Conservation (phyloP, 2,113 vertebrate genomes). For the Indri indri region DNA sequence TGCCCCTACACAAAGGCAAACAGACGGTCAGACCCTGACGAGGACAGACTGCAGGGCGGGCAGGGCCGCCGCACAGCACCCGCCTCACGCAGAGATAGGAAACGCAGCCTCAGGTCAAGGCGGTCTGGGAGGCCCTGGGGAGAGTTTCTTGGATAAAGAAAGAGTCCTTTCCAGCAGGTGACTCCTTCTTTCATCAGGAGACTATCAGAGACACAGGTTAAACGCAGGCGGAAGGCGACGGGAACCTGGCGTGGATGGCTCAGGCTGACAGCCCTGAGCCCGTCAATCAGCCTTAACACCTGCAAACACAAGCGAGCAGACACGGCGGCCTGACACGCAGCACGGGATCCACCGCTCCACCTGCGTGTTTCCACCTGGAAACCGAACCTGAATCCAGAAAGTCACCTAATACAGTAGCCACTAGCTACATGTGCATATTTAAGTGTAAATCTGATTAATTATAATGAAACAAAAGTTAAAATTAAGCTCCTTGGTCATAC, state of each 20-base stretch:
- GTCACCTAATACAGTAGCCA: neutral
- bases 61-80: neutral
- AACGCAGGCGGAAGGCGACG: neutral
- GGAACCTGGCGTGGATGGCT: no score
- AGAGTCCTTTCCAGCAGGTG: neutral
- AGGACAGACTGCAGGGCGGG: neutral
- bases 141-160: neutral
- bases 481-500: neutral
- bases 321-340: rapidly evolving
- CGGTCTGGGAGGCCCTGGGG: neutral
- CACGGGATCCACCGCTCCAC: rapidly evolving
- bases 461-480: neutral
- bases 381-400: neutral
- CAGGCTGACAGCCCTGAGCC: no score
- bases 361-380: neutral
- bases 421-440: neutral
- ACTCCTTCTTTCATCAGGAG: neutral
- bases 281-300: neutral
- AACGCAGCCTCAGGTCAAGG: neutral
- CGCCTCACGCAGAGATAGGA: neutral
- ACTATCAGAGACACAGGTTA: neutral
- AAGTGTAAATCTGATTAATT: neutral
- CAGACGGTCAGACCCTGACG: neutral
- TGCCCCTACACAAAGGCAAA: neutral
- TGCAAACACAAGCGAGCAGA: neutral